Evolutionary conservation across 2,888 invertebrate genomes (phyloP).

Genomic region (Eurois occulta): DNA sequence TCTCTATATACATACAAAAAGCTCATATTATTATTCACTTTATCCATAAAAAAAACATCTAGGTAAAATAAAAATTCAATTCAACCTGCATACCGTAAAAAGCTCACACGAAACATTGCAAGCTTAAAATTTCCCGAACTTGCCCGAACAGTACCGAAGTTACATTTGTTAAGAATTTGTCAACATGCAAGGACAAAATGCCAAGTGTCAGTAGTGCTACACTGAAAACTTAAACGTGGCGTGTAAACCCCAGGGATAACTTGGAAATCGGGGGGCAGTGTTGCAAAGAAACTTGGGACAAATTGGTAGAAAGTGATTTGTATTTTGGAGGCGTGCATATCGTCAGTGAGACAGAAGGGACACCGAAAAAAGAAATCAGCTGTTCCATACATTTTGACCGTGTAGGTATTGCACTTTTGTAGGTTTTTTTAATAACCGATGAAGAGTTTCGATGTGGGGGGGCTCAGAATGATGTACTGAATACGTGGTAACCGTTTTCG

Average conservation of each 20-base stretch:
- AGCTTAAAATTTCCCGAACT: constrained; percentile 25
- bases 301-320: no score
- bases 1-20: no score
- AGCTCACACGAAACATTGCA: constrained; percentile 28
- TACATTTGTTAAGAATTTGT: constrained; percentile 60
- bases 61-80: background rate
- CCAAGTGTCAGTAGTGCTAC: constrained; percentile 54
- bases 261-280: constrained; percentile 15
- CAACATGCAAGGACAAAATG: constrained; percentile 67
- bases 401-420: no score
- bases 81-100: background rate
- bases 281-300: background rate
- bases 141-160: constrained; percentile 29
- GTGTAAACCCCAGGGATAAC: constrained; percentile 48
- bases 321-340: no score
- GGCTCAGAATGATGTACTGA: no score
- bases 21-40: no score
- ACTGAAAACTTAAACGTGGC: constrained; percentile 68
- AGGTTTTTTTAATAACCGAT: no score
- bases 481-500: no score
- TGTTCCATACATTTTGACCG: no score
- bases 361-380: no score
- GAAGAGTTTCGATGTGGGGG: no score
- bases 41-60: background rate
- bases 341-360: no score